Conservation (phyloP, 2,113 vertebrate genomes). For the Perca flavescens region DNA sequence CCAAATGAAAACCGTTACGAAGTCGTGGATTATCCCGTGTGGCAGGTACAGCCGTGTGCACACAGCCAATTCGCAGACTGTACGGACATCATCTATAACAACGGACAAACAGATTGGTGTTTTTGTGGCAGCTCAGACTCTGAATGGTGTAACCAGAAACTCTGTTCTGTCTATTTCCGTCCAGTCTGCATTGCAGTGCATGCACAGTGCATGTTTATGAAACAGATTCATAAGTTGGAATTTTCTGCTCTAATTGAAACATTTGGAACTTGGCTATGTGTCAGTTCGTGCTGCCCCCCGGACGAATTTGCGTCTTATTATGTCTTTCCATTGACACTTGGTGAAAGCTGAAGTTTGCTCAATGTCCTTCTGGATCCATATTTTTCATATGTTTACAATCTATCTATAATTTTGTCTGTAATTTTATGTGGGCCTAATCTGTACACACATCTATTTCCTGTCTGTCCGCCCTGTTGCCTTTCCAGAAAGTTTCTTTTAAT, state of each 20-base stretch:
- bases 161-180: neutral
- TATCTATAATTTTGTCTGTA: too few relatives aligned
- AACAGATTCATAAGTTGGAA: too few relatives aligned
- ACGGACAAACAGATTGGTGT: neutral
- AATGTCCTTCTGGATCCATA: too few relatives aligned
- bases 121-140: neutral
- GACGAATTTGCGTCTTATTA: neutral
- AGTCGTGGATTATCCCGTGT: constrained; percentile 16
- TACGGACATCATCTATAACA: neutral
- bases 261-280: neutral
- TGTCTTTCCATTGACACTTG: neutral
- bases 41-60: neutral
- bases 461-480: too few relatives aligned
- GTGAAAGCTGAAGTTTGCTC: neutral
- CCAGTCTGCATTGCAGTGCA: neutral
- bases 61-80: neutral
- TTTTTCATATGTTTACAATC: too few relatives aligned
- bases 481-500: too few relatives aligned
- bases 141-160: neutral
- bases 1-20: neutral
- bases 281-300: too few relatives aligned
- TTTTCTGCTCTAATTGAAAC: neutral
- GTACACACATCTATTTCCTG: too few relatives aligned
- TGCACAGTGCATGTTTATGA: too few relatives aligned
- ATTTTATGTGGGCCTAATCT: too few relatives aligned